phyloP scores from a whole-genome alignment of 2,113 vertebrate genomes.

The Romanogobio albipinnatus region DNA sequence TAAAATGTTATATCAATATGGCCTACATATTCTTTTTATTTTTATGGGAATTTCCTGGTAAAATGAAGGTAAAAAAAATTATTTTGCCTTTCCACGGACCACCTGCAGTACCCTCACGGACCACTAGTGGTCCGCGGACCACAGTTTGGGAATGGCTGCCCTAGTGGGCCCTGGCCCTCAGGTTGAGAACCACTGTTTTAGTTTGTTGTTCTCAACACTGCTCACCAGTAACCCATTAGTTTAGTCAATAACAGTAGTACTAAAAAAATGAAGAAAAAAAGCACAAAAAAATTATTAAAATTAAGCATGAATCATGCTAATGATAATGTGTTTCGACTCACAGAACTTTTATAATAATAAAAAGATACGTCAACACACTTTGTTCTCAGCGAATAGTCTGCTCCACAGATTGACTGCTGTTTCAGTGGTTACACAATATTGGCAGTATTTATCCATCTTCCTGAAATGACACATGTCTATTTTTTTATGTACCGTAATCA shows the following conservation, averaged over 20 bases:
- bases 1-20: too few relatives aligned
- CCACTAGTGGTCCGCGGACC: too few relatives aligned
- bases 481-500: conserved; percentile 14
- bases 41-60: too few relatives aligned
- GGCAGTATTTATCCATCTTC: not conserved
- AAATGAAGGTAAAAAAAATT: too few relatives aligned
- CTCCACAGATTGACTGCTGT: conserved; percentile 7
- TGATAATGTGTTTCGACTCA: not conserved
- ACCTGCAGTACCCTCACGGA: too few relatives aligned
- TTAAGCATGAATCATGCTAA: not conserved
- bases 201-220: not conserved
- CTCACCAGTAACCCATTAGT: conserved; percentile 3
- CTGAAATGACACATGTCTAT: not conserved
- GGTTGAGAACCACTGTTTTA: not conserved
- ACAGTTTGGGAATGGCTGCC: too few relatives aligned
- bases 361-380: not conserved
- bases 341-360: not conserved
- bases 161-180: not conserved
- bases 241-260: conserved; percentile 20
- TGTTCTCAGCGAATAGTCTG: not conserved
- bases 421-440: not conserved
- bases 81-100: too few relatives aligned
- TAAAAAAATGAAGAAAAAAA: not conserved
- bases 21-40: too few relatives aligned
- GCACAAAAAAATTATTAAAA: not conserved